These are phyloP conservation scores for Helicolenus hilgendorfi DNA, from an alignment of 2,797 vertebrate species.

Conservation along the genomic window DNA sequence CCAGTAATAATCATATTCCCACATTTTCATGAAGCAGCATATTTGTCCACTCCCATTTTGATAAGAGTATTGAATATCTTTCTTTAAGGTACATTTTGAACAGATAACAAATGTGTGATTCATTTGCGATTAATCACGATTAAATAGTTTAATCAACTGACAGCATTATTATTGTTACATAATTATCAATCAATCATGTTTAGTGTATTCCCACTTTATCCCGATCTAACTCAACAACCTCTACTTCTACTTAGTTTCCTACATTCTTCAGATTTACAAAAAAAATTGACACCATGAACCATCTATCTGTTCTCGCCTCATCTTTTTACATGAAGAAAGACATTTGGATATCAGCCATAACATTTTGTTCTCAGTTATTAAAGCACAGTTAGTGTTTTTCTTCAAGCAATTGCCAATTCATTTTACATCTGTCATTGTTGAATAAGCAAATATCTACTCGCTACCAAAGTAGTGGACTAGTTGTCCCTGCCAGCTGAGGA, in stretches of 20 bases:
- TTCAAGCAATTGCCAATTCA: background rate
- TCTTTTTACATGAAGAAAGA: background rate
- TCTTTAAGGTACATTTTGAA: no score
- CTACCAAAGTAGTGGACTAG: background rate
- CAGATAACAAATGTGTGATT: no score
- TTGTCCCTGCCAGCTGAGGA: conserved; percentile 54
- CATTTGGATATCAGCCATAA: background rate
- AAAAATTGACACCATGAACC: background rate
- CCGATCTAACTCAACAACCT: background rate
- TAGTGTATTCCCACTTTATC: background rate
- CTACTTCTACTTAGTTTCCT: background rate
- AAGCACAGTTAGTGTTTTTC: background rate
- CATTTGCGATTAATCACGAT: no score
- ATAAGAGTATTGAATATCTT: no score
- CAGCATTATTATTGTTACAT: background rate
- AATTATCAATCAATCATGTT: background rate
- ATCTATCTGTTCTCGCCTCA: background rate
- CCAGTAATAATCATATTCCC: no score
- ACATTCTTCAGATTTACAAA: background rate
- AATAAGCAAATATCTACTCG: conserved; percentile 4
- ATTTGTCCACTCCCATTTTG: no score
- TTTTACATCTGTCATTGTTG: conserved; percentile 4
- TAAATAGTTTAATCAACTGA: no score
- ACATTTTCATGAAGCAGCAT: no score
- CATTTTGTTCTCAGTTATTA: background rate